A percentile compares a stretch with the other conserved stretches of the same genome.
Evolutionary conservation across 2,797 vertebrate genomes (phyloP).

Genomic region (Gymnothorax reevesii): DNA sequence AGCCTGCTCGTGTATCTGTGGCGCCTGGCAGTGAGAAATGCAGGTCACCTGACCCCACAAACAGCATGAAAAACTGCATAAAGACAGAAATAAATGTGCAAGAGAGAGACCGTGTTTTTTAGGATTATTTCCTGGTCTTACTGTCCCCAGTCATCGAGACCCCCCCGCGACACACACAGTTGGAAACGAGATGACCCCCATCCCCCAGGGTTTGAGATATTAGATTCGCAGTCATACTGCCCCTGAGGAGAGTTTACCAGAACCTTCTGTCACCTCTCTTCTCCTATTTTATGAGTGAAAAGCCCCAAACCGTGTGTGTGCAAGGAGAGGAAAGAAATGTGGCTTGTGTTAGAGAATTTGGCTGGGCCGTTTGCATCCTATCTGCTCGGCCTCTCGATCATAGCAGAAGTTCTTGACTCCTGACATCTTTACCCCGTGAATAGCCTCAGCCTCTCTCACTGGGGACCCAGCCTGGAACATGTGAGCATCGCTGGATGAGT

Average conservation of each 20-base stretch:
- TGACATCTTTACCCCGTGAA: constrained; percentile 35
- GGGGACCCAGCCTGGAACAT: constrained; percentile 60
- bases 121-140: not conserved
- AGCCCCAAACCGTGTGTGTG: not conserved
- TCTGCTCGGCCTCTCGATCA: constrained; percentile 63
- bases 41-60: not conserved
- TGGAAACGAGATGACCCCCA: not conserved
- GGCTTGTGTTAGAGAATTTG: constrained; percentile 70
- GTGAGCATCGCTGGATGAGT: constrained; percentile 52
- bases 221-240: not conserved
- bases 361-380: constrained; percentile 51
- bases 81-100: not conserved
- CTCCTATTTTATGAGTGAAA: constrained; percentile 36
- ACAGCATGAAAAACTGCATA: not conserved
- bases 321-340: constrained; percentile 47
- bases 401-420: constrained; percentile 57
- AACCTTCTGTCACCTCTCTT: not conserved
- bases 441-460: constrained; percentile 37
- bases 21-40: not conserved
- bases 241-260: not conserved
- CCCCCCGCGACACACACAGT: not conserved
- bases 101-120: not conserved
- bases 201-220: not conserved
- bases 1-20: not conserved
- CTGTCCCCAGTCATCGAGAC: not conserved